Evolutionary conservation across 2,888 invertebrate species (phyloP).

Genomic region (Ormyrus nitidulus): DNA sequence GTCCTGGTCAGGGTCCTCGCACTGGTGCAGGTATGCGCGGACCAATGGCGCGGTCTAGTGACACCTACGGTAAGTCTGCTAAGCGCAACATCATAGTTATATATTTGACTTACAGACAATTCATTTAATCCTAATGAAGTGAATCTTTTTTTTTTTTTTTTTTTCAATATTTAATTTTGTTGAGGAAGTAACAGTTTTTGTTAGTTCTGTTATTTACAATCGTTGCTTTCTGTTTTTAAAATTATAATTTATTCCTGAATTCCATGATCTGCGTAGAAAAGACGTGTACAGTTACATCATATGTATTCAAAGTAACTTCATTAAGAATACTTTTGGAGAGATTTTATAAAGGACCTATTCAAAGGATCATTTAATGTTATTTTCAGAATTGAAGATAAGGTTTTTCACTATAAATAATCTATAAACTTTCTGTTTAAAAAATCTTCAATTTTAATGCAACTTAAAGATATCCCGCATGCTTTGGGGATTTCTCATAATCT

Average conservation of each 20-base stretch:
- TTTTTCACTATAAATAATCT: constrained; percentile 17
- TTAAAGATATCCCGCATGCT: constrained; percentile 69
- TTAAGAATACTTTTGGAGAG: too few relatives aligned
- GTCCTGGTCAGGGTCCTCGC: constrained; percentile 76
- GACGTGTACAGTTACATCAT: too few relatives aligned
- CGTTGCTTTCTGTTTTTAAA: constrained; percentile 25
- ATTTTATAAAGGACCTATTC: background rate
- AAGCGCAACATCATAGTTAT: background rate
- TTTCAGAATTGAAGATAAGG: constrained; percentile 8
- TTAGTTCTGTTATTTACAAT: constrained; percentile 4
- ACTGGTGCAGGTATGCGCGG: constrained; percentile 80
- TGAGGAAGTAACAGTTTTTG: constrained; percentile 1
- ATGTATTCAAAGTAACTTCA: too few relatives aligned
- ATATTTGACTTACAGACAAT: too few relatives aligned
- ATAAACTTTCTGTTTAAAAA: constrained; percentile 11
- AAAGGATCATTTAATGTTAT: background rate
- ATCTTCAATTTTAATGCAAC: constrained; percentile 47
- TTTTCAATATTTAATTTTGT: constrained; percentile 23
- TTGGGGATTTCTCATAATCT: constrained; percentile 71
- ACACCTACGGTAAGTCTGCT: constrained; percentile 87
- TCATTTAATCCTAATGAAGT: background rate
- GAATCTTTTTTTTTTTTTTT: constrained; percentile 41
- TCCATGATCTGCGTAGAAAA: constrained; percentile 25
- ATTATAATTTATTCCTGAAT: constrained; percentile 42
- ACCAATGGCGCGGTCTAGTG: constrained; percentile 86